A percentile compares a stretch with the other conserved stretches of the same genome.
phyloP scores from a whole-genome alignment of 2,888 invertebrate genomes.

The Keiferia lycopersicella region DNA sequence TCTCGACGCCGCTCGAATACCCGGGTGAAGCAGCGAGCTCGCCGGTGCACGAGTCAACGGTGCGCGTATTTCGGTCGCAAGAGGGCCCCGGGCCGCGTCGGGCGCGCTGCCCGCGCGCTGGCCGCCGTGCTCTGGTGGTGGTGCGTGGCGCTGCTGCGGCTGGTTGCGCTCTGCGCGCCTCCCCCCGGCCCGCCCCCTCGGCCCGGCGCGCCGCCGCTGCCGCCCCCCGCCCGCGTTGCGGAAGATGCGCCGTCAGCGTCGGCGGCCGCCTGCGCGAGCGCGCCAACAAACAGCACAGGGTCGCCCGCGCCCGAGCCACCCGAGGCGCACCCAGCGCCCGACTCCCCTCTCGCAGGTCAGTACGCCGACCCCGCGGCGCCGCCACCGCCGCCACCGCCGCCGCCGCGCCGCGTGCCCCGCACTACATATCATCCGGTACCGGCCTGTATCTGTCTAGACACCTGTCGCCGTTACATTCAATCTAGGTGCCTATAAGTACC shows the following conservation, averaged over 20 bases:
- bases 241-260: slow-evolving; percentile 69
- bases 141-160: slow-evolving; percentile 80
- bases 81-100: slow-evolving; percentile 75
- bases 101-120: slow-evolving; percentile 78
- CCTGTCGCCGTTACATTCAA: slow-evolving; percentile 1
- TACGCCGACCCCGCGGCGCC: slow-evolving; percentile 38
- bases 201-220: slow-evolving; percentile 61
- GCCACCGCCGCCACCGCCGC: slow-evolving; percentile 5
- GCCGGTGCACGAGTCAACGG: slow-evolving; percentile 64
- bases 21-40: slow-evolving; percentile 63
- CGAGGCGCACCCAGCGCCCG: slow-evolving; percentile 40
- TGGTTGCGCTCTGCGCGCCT: slow-evolving; percentile 77
- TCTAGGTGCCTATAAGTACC: not conserved
- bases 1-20: slow-evolving; percentile 59
- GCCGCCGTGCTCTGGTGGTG: slow-evolving; percentile 80
- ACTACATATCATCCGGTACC: not conserved
- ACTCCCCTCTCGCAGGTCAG: slow-evolving; percentile 68
- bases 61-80: slow-evolving; percentile 78
- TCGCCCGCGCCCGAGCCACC: slow-evolving; percentile 45
- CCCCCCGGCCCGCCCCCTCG: slow-evolving; percentile 71
- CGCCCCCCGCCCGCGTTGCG: slow-evolving; percentile 72
- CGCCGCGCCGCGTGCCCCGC: not conserved
- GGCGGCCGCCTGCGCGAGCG: slow-evolving; percentile 71
- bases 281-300: slow-evolving; percentile 68
- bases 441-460: not conserved